A percentile compares a stretch with the other conserved stretches of the same genome.
Evolutionary conservation across 2,888 invertebrate species (phyloP).

Genomic region (Lottia gigantea): DNA sequence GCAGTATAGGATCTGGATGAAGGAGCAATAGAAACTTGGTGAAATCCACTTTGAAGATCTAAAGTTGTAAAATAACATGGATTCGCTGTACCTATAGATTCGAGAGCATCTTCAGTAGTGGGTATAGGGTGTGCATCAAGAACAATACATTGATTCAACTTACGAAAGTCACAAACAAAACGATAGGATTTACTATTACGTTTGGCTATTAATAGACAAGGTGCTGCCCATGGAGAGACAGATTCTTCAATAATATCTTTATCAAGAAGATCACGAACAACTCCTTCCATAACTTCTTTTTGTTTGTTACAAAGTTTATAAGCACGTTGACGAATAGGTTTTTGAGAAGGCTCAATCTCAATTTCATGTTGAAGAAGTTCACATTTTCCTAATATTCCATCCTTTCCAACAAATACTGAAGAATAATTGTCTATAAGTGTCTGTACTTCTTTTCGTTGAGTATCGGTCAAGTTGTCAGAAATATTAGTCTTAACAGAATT

Average conservation of each 20-base stretch:
- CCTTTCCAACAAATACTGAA: slow-evolving; percentile 12
- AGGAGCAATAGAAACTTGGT: neutral
- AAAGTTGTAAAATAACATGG: slow-evolving; percentile 11
- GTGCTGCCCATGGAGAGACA: slow-evolving; percentile 8
- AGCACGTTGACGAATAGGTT: slow-evolving; percentile 10
- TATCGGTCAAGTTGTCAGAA: neutral
- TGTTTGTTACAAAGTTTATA: slow-evolving; percentile 11
- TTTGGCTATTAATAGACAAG: slow-evolving; percentile 14
- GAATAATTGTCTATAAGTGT: slow-evolving; percentile 6
- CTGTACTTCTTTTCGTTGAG: neutral
- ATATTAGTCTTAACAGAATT: neutral
- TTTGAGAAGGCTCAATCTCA: neutral
- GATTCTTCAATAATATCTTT: slow-evolving; percentile 14
- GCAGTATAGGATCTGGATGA: neutral
- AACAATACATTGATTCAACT: neutral
- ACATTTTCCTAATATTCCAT: neutral
- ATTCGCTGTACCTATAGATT: slow-evolving; percentile 10
- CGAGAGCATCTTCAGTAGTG: slow-evolving; percentile 6
- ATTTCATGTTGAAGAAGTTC: slow-evolving; percentile 7
- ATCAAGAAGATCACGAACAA: slow-evolving; percentile 8
- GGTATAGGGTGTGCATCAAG: slow-evolving; percentile 13
- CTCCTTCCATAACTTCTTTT: slow-evolving; percentile 8
- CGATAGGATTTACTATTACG: slow-evolving; percentile 10
- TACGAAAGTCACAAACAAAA: slow-evolving; percentile 11
- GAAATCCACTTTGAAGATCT: slow-evolving; percentile 9